Base-by-base conservation (phyloP, 2,797 vertebrate genomes). In the Microctenopoma stevenorrisi region DNA sequence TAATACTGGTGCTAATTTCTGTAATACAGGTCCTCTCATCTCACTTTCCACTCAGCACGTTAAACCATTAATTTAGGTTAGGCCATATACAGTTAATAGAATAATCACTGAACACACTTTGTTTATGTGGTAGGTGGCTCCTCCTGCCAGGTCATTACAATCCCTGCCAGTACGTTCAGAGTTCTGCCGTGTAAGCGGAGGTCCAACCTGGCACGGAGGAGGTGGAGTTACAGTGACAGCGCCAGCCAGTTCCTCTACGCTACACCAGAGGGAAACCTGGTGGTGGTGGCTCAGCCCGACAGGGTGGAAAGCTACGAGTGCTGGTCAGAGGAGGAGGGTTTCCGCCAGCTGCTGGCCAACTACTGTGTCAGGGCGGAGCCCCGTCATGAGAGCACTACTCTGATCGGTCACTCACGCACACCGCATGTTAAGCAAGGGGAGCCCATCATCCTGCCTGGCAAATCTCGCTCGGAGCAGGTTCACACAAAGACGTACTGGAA, bases 291-390 rank as follows among this genome's bases (percentile, higher is more conserved):
- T 22, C 93, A 93, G 74, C 91, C 88, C 0, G 93, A 94, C 57
- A 90, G 83, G 0, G 84, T 80, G 0, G 96, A 97, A 55, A 90
- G 84, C 13, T 97, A 96, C 0, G 95, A 97, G 87, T 98, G 97
- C 88, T 98, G 96, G 97, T 96, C 97, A 0, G 85, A 94, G 60
- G 97, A 98, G 79, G 94, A 94, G 30, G 92, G 91, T 25, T 96
- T 97, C 91, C 91, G n/a, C 48, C 95, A 97, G 89, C 91, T 97
- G 72, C 90, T 96, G 87, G 95, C 94, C 38, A 96, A 94, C 86
- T 98, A 97, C 87, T 97, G 96, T 0, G 94, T 96, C 38, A 74
- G 78, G 0, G 75, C 94, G 0, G 93, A 90, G 42, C 90, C 91
- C 7, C 83, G 26, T 0, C 80, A 72, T 2, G 85, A 53, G 0